Evolutionary conservation across 2,888 invertebrate species (phyloP).

Genomic region (Cataglyphis rosenhaueri): DNA sequence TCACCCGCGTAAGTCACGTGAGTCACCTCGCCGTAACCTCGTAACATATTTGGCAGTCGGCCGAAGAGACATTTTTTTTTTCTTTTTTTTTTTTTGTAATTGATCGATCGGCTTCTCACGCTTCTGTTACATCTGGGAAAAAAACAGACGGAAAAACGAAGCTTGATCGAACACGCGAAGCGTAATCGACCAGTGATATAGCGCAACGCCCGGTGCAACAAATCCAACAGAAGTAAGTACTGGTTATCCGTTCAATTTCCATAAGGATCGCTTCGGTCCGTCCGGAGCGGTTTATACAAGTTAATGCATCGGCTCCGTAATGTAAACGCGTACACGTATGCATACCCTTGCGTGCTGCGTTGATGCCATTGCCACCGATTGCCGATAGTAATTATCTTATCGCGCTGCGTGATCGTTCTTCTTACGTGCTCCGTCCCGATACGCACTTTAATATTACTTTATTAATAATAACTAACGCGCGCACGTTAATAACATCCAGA

Average conservation of each 20-base stretch:
- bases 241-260: constrained; percentile 58
- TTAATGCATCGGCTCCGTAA: constrained; percentile 14
- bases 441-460: constrained; percentile 34
- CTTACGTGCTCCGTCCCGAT: constrained; percentile 12
- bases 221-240: constrained; percentile 32
- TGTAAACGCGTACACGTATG: neutral
- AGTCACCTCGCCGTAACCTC: constrained; percentile 53
- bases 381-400: constrained; percentile 51
- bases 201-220: constrained; percentile 32
- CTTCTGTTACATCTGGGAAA: constrained; percentile 8
- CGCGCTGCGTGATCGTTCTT: constrained; percentile 31
- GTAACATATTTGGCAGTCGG: constrained; percentile 42
- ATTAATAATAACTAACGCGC: constrained; percentile 51
- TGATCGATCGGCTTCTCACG: constrained; percentile 42
- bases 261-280: constrained; percentile 46
- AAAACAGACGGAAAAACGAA: constrained; percentile 13
- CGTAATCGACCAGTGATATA: constrained; percentile 34
- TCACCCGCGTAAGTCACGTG: constrained; percentile 61
- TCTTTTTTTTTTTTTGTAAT: neutral
- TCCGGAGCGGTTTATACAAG: constrained; percentile 44
- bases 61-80: constrained; percentile 16
- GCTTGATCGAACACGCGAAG: neutral
- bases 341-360: neutral
- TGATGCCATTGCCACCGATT: constrained; percentile 43
- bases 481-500: constrained; percentile 43